Evolutionary conservation across 2,888 invertebrate genomes (phyloP).

Genomic region (Homarus gammarus): DNA sequence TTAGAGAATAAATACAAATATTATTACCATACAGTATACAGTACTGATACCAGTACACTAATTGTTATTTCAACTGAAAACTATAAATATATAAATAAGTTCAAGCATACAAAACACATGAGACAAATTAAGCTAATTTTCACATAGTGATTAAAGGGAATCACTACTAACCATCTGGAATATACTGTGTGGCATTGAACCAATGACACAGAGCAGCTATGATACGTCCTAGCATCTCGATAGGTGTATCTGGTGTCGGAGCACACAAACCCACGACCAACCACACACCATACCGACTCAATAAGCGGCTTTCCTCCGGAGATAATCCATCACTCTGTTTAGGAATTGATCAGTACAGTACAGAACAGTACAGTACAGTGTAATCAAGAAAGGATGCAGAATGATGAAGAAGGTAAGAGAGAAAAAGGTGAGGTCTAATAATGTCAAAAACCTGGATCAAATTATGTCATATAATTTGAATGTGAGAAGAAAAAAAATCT

Average conservation of each 20-base stretch:
- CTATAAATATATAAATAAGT: neutral
- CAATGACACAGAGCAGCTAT: slow-evolving; percentile 98
- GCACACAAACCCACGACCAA: slow-evolving; percentile 92
- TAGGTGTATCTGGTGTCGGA: slow-evolving; percentile 68
- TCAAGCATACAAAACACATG: neutral
- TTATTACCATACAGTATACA: too few species aligned
- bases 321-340: slow-evolving; percentile 84
- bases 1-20: neutral
- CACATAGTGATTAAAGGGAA: neutral
- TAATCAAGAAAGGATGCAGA: slow-evolving; percentile 75
- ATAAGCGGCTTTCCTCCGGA: slow-evolving; percentile 91
- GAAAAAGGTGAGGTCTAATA: neutral
- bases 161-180: slow-evolving; percentile 89
- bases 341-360: slow-evolving; percentile 1
- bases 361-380: neutral
- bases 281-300: slow-evolving; percentile 98
- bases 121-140: too few species aligned
- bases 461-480: too few species aligned
- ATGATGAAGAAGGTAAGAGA: slow-evolving; percentile 6
- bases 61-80: neutral
- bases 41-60: neutral
- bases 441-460: too few species aligned
- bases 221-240: slow-evolving; percentile 87
- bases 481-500: neutral
- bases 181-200: slow-evolving; percentile 98